A percentile compares a stretch with the other conserved stretches of the same genome.
phyloP scores from a whole-genome alignment of 2,888 invertebrate species.

The Athalia circularis region DNA sequence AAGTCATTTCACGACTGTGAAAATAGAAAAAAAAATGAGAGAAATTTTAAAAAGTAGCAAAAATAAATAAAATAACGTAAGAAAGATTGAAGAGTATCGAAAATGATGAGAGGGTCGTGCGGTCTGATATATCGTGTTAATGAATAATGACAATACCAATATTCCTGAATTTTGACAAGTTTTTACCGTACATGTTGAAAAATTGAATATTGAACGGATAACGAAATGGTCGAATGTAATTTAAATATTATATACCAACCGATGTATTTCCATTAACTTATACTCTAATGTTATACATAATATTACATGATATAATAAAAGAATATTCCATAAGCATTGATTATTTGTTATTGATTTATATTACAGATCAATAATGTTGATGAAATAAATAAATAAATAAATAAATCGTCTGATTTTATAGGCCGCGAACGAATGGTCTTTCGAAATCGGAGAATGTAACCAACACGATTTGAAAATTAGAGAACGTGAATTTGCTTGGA shows the following conservation, averaged over 20 bases:
- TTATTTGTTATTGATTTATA: background rate
- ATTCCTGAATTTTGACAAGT: slow-evolving; percentile 45
- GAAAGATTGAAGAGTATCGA: background rate
- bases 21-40: background rate
- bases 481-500: background rate
- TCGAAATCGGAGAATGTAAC: background rate
- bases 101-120: background rate
- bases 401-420: background rate
- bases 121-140: slow-evolving; percentile 6
- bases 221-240: slow-evolving; percentile 38
- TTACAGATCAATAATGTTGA: too few relatives aligned
- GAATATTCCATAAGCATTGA: background rate
- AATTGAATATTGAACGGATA: background rate
- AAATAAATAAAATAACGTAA: background rate
- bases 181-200: slow-evolving; percentile 20
- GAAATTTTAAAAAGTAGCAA: background rate
- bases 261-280: slow-evolving; percentile 48
- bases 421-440: background rate
- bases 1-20: slow-evolving; percentile 41
- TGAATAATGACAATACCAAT: slow-evolving; percentile 48
- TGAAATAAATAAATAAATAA: too few relatives aligned
- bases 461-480: background rate
- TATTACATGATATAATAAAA: slow-evolving; percentile 18
- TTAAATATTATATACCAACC: slow-evolving; percentile 40
- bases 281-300: slow-evolving; percentile 45